Conservation (phyloP, 2,888 invertebrate species). For the Molorchus minor region DNA sequence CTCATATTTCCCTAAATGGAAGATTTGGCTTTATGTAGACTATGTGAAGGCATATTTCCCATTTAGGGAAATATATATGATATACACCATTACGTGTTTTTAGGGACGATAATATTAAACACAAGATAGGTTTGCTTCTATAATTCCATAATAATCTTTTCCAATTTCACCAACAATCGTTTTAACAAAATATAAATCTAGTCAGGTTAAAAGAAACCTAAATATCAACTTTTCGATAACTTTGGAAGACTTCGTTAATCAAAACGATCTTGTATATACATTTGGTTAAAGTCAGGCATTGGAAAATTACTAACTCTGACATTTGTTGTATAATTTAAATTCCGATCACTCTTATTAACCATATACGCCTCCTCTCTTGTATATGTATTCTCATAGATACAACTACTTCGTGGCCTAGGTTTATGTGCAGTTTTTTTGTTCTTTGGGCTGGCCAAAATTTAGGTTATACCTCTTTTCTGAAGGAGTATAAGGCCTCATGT, state of each 20-base stretch:
- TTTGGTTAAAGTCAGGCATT: constrained; percentile 58
- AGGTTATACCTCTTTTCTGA: constrained; percentile 58
- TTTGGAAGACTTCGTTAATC: constrained; percentile 34
- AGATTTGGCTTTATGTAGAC: too few species aligned
- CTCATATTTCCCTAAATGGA: too few species aligned
- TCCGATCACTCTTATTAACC: constrained; percentile 45
- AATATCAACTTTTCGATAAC: not conserved
- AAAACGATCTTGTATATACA: constrained; percentile 59
- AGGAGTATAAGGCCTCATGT: constrained; percentile 54
- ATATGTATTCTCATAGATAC: constrained; percentile 59
- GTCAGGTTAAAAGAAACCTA: too few species aligned
- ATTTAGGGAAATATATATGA: too few species aligned
- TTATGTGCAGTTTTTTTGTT: constrained; percentile 22
- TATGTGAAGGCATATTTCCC: too few species aligned
- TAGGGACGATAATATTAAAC: too few species aligned
- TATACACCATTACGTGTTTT: too few species aligned
- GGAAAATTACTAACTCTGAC: constrained; percentile 59
- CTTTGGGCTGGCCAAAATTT: constrained; percentile 51
- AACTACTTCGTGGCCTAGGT: constrained; percentile 53
- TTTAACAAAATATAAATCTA: too few species aligned
- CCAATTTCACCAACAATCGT: too few species aligned
- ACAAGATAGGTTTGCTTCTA: too few species aligned
- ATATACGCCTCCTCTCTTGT: constrained; percentile 51
- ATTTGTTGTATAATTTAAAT: constrained; percentile 48
- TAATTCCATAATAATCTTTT: too few species aligned